phyloP scores from a whole-genome alignment of 2,888 invertebrate species.

The Antheraea assamensis region DNA sequence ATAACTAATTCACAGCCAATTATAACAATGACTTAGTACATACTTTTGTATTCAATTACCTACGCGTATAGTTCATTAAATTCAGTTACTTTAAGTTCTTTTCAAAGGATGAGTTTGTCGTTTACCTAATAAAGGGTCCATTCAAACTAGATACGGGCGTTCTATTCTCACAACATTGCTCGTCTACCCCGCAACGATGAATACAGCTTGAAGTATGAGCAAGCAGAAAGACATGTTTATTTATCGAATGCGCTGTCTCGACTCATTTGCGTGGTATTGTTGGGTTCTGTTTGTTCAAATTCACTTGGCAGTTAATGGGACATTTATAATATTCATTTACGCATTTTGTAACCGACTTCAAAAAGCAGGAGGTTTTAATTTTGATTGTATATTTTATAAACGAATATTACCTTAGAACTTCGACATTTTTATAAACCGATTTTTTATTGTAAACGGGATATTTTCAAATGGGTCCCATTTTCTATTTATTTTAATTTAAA shows the following conservation, averaged over 20 bases:
- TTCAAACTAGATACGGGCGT: neutral
- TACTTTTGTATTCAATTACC: too few species aligned
- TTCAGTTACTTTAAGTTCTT: neutral
- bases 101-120: neutral
- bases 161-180: neutral
- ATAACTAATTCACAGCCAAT: too few species aligned
- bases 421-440: too few species aligned
- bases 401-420: too few species aligned
- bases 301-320: neutral
- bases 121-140: neutral
- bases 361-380: too few species aligned
- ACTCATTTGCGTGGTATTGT: slow-evolving; percentile 12
- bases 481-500: too few species aligned
- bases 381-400: too few species aligned
- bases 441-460: too few species aligned
- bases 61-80: neutral
- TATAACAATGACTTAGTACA: too few species aligned
- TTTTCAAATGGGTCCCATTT: too few species aligned
- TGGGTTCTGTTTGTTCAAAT: neutral
- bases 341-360: too few species aligned
- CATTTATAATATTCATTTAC: neutral
- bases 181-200: slow-evolving; percentile 3
- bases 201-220: slow-evolving; percentile 1
- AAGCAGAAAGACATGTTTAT: neutral
- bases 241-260: neutral